These are phyloP conservation scores for Maniola jurtina DNA, from an alignment of 1,140 invertebrate species.

Conservation along the genomic window DNA sequence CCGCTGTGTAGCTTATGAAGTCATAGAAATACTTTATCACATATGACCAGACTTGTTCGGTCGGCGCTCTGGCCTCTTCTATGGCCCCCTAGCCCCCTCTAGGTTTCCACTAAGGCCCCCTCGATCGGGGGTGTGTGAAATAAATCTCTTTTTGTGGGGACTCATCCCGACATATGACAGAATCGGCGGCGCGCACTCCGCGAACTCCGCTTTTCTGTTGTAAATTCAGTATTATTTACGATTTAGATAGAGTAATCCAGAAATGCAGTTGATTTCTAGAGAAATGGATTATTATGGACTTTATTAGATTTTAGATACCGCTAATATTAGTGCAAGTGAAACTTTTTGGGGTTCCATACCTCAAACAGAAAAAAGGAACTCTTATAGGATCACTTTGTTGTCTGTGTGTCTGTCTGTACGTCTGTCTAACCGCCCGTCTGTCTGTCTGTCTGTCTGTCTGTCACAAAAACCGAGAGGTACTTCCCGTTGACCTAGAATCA, in stretches of 20 bases:
- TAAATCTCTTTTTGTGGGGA: slow-evolving; percentile 25
- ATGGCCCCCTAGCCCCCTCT: too few species aligned
- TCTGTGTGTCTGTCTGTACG: too few species aligned
- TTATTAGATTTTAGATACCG: too few species aligned
- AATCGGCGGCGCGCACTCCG: slow-evolving; percentile 12
- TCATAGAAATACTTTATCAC: slow-evolving; percentile 25
- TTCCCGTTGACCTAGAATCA: too few species aligned
- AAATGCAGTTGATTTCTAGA: neutral
- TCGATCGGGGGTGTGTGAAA: slow-evolving; percentile 13
- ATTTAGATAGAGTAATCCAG: neutral
- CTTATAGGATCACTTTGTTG: too few species aligned
- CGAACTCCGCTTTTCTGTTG: slow-evolving; percentile 5
- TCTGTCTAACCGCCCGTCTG: too few species aligned
- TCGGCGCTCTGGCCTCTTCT: neutral
- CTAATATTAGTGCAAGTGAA: too few species aligned
- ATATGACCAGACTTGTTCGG: slow-evolving; percentile 5
- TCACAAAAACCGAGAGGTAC: too few species aligned
- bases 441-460: too few species aligned
- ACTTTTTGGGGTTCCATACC: too few species aligned
- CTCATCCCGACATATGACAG: slow-evolving; percentile 16
- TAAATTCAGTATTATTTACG: slow-evolving; percentile 8
- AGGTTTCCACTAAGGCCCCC: neutral
- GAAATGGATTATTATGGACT: too few species aligned
- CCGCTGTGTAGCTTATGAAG: slow-evolving; percentile 11
- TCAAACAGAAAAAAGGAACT: too few species aligned